Evolutionary conservation across 2,113 vertebrate genomes (phyloP).

Genomic region (Garra rufa): DNA sequence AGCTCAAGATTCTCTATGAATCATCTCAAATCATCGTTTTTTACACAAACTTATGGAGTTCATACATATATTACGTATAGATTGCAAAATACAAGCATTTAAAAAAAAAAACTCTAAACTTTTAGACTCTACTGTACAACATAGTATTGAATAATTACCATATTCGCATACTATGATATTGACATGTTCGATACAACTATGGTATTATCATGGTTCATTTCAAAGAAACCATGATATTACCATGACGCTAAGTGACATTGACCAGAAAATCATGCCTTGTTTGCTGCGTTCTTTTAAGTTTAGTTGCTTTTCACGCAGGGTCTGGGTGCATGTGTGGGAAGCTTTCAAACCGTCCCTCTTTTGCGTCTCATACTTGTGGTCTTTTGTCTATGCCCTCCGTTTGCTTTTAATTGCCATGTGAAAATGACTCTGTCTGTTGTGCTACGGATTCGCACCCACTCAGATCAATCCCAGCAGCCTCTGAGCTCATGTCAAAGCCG

Average conservation of each 20-base stretch:
- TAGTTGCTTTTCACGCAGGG: neutral
- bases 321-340: constrained; percentile 50
- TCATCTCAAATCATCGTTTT: neutral
- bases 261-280: constrained; percentile 29
- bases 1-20: neutral
- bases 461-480: constrained; percentile 33
- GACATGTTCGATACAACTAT: neutral
- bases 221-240: constrained; percentile 5
- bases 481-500: neutral
- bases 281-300: constrained; percentile 11
- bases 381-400: constrained; percentile 12
- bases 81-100: neutral
- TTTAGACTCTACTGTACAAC: constrained; percentile 1
- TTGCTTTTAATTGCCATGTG: constrained; percentile 34
- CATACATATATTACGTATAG: neutral
- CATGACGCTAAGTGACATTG: neutral
- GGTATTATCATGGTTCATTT: constrained; percentile 17
- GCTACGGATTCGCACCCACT: constrained; percentile 48
- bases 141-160: neutral
- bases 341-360: constrained; percentile 3
- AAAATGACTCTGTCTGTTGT: constrained; percentile 38
- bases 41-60: neutral
- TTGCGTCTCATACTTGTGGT: neutral
- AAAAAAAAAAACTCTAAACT: too few relatives aligned
- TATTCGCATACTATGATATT: neutral